Conservation (phyloP, 2,113 vertebrate genomes). For the Oxyruncus cristatus region DNA sequence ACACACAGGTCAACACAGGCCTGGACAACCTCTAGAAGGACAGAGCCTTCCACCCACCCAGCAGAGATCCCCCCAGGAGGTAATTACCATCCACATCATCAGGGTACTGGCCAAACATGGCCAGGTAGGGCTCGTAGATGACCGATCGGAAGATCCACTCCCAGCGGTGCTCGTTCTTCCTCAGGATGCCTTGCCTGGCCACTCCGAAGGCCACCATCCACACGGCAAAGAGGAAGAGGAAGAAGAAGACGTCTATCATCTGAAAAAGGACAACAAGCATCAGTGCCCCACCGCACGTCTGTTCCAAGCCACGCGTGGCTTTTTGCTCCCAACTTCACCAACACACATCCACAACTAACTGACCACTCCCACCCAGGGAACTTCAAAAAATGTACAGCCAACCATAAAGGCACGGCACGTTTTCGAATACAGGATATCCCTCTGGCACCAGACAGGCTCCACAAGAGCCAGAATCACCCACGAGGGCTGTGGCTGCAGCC, state of each 20-base stretch:
- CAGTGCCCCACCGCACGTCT: background rate
- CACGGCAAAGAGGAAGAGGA: conserved; percentile 82
- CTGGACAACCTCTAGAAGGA: background rate
- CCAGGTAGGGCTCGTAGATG: conserved; percentile 80
- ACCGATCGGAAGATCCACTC: conserved; percentile 82
- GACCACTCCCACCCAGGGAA: background rate
- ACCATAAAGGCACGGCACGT: background rate
- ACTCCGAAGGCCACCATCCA: conserved; percentile 84
- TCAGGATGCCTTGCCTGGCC: conserved; percentile 79
- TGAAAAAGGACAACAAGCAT: conserved; percentile 1
- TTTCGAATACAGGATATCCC: background rate
- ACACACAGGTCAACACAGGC: background rate
- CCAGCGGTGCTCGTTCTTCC: conserved; percentile 81
- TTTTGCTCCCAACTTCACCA: background rate
- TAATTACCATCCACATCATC: conserved; percentile 76
- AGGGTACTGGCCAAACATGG: conserved; percentile 83
- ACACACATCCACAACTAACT: background rate
- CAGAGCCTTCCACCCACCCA: background rate
- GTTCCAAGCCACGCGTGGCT: fast-evolving
- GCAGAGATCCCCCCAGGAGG: background rate
- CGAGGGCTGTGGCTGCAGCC: background rate
- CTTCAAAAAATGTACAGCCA: background rate
- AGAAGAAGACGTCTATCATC: conserved; percentile 82
- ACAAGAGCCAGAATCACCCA: background rate
- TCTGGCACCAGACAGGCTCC: background rate